phyloP scores from a whole-genome alignment of 2,888 invertebrate genomes.

The Hyposoter didymator region DNA sequence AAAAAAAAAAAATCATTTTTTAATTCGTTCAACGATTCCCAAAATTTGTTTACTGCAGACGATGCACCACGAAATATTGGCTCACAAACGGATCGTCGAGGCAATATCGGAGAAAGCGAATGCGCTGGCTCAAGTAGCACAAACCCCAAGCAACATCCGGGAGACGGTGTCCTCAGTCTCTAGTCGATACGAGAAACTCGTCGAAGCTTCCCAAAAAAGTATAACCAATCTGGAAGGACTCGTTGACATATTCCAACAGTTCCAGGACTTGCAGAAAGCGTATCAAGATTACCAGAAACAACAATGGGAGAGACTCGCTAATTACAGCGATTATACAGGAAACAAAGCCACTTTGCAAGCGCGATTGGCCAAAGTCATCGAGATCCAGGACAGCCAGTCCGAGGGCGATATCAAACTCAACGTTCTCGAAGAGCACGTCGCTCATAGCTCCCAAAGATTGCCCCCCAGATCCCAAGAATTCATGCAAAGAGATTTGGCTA shows the following conservation, averaged over 20 bases:
- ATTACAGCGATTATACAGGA: conserved; percentile 94
- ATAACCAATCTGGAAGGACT: conserved; percentile 91
- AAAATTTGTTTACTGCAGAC: conserved; percentile 84
- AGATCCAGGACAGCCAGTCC: conserved; percentile 91
- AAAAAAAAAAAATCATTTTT: background rate
- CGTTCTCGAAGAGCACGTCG: conserved; percentile 90
- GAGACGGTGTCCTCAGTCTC: conserved; percentile 90
- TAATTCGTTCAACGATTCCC: background rate
- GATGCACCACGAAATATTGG: conserved; percentile 93
- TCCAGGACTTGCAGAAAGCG: conserved; percentile 93
- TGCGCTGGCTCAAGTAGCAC: conserved; percentile 87
- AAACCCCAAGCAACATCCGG: conserved; percentile 87
- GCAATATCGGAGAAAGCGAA: conserved; percentile 95
- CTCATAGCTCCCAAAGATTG: conserved; percentile 88
- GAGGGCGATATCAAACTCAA: conserved; percentile 92
- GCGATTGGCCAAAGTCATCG: conserved; percentile 91
- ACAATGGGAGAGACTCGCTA: conserved; percentile 94
- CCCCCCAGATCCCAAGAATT: conserved; percentile 94
- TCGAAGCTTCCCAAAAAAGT: conserved; percentile 88
- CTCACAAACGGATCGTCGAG: conserved; percentile 96
- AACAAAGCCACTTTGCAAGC: conserved; percentile 94
- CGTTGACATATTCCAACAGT: conserved; percentile 93
- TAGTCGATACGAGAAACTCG: conserved; percentile 90
- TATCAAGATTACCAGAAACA: conserved; percentile 96
- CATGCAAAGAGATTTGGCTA: conserved; percentile 92